phyloP scores from a whole-genome alignment of 2,888 invertebrate species.

The Listrodromus nycthemerus region DNA sequence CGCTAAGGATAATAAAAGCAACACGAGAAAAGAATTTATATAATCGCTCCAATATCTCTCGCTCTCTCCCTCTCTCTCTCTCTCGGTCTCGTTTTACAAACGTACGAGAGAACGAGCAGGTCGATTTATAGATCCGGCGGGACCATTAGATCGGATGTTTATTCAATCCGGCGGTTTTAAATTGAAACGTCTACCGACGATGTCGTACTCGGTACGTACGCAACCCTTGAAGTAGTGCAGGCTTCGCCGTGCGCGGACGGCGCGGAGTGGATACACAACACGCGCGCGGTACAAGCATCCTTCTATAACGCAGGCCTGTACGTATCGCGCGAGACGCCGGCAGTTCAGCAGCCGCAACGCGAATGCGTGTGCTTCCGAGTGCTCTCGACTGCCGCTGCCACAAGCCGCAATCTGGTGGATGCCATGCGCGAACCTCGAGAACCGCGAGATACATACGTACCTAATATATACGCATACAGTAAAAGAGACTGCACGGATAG shows the following conservation, averaged over 20 bases:
- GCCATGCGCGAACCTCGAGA: conserved; percentile 22
- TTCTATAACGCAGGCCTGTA: neutral
- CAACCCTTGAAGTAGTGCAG: neutral
- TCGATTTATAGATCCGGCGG: conserved; percentile 78
- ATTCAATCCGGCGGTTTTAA: conserved; percentile 78
- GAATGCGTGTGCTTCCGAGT: conserved; percentile 32
- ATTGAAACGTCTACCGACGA: conserved; percentile 79
- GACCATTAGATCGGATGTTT: conserved; percentile 71
- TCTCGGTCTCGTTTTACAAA: neutral
- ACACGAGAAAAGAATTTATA: conserved; percentile 45
- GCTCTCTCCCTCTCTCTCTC: neutral
- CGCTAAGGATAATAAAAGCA: conserved; percentile 30
- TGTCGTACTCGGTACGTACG: conserved; percentile 68
- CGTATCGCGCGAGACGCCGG: conserved; percentile 13
- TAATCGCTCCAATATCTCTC: conserved; percentile 51
- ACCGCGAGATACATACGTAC: conserved; percentile 40
- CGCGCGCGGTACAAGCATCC: neutral
- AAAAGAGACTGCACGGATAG: conserved; percentile 8
- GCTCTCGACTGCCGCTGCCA: neutral
- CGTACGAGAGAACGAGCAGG: conserved; percentile 20
- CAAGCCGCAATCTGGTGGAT: neutral
- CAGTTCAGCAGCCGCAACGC: conserved; percentile 20
- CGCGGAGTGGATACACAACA: neutral
- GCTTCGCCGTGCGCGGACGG: conserved; percentile 4
- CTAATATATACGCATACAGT: conserved; percentile 33